These are phyloP conservation scores for Peromyscus maniculatus DNA, from an alignment of 2,113 vertebrate genomes.

Conservation along the genomic window DNA sequence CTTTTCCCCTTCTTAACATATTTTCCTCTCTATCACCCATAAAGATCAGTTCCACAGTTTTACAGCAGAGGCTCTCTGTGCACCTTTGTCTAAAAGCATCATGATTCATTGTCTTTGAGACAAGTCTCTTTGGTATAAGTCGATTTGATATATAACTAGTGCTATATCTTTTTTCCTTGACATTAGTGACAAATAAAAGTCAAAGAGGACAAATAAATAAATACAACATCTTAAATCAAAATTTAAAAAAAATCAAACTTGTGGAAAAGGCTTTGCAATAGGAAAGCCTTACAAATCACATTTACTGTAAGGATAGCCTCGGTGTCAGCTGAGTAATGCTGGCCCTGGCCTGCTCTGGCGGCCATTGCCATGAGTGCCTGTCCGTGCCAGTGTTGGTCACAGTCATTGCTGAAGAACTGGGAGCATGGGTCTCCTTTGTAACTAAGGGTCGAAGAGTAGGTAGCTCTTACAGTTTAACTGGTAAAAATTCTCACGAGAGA, in stretches of 20 bases:
- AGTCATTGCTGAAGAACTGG: background rate
- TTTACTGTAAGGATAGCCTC: constrained; percentile 56
- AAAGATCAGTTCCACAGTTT: background rate
- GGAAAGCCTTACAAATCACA: constrained; percentile 58
- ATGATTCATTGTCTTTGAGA: background rate
- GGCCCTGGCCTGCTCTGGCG: constrained; percentile 21
- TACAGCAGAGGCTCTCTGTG: background rate
- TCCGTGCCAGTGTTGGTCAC: background rate
- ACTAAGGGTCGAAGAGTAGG: background rate
- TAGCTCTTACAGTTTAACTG: background rate
- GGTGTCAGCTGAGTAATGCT: constrained; percentile 12
- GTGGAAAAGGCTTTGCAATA: constrained; percentile 43
- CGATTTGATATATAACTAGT: background rate
- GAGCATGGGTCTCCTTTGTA: background rate
- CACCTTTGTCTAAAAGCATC: background rate
- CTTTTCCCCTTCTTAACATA: background rate
- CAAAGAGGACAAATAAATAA: background rate
- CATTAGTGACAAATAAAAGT: background rate
- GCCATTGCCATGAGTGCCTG: background rate
- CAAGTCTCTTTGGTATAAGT: background rate
- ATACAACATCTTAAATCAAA: background rate
- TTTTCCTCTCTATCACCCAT: background rate
- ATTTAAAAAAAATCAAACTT: constrained; percentile 13
- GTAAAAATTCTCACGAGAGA: background rate
- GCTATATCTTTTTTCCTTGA: constrained; percentile 26